Conservation (phyloP, 2,888 invertebrate species). For the Ptilodon capucinus region DNA sequence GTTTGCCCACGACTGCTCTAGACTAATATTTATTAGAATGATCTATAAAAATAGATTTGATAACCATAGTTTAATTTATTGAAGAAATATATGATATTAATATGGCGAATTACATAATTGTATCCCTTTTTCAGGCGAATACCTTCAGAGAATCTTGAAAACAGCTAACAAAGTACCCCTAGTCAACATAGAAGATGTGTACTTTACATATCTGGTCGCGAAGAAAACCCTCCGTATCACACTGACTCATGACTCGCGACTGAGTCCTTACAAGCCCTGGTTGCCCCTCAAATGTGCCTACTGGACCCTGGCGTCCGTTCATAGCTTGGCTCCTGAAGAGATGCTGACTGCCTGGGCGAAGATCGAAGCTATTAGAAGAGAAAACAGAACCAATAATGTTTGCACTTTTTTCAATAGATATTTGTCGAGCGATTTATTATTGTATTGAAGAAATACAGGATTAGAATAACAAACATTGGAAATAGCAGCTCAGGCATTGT, state of each 20-base stretch:
- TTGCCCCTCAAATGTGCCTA: slow-evolving; percentile 44
- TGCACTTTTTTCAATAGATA: slow-evolving; percentile 40
- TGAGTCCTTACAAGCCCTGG: slow-evolving; percentile 60
- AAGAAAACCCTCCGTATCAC: slow-evolving; percentile 73
- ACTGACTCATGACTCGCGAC: slow-evolving; percentile 81
- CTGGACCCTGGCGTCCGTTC: slow-evolving; percentile 49
- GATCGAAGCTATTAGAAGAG: slow-evolving; percentile 23
- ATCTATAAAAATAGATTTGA: no score
- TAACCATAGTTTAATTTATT: no score
- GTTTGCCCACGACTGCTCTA: no score
- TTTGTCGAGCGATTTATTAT: slow-evolving; percentile 40
- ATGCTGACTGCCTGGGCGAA: slow-evolving; percentile 46
- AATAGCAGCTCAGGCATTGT: no score
- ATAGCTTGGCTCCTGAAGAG: slow-evolving; percentile 49
- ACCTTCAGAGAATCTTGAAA: slow-evolving; percentile 67
- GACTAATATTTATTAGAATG: no score
- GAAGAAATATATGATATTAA: no score
- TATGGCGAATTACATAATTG: no score
- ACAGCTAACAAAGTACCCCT: slow-evolving; percentile 81
- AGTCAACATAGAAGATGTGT: slow-evolving; percentile 88
- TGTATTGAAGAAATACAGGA: slow-evolving; percentile 44
- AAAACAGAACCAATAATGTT: slow-evolving; percentile 9
- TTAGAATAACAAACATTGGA: no score
- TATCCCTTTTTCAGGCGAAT: slow-evolving; percentile 48
- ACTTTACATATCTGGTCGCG: slow-evolving; percentile 87